Evolutionary conservation across 1,140 invertebrate species (phyloP).

Genomic region (Hylaeus volcanicus): DNA sequence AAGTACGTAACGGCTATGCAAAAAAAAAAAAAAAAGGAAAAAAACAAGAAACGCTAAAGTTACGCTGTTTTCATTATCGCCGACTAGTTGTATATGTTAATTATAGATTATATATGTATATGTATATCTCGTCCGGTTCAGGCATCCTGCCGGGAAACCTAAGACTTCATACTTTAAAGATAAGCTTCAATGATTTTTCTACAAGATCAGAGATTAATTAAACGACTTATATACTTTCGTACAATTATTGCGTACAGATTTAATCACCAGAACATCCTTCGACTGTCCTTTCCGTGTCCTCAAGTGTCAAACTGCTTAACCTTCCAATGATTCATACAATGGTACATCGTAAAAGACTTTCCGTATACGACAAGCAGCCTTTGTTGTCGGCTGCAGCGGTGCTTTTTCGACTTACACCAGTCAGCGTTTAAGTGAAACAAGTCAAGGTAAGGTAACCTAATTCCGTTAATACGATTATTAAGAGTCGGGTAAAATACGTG

Average conservation of each 20-base stretch:
- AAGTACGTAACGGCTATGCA: slow-evolving; percentile 49
- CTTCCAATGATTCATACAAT: not conserved
- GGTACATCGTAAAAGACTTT: not conserved
- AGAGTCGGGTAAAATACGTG: too few species aligned
- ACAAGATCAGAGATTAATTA: slow-evolving; percentile 65
- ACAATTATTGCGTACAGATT: slow-evolving; percentile 52
- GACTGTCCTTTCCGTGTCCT: not conserved
- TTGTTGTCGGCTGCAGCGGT: not conserved
- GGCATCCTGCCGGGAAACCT: slow-evolving; percentile 15
- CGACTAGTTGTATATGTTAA: slow-evolving; percentile 41
- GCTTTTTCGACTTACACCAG: not conserved
- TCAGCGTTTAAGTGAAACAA: not conserved
- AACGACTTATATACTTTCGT: slow-evolving; percentile 75
- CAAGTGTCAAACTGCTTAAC: not conserved
- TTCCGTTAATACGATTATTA: too few species aligned
- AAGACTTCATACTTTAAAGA: slow-evolving; percentile 61
- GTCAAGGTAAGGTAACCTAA: not conserved
- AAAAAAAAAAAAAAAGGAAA: not conserved
- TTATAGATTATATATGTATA: slow-evolving; percentile 37
- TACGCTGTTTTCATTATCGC: slow-evolving; percentile 23
- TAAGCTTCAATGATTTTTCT: slow-evolving; percentile 66
- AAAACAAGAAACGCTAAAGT: slow-evolving; percentile 20
- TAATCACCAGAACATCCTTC: not conserved
- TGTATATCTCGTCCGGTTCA: slow-evolving; percentile 35
- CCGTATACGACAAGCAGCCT: not conserved